Evolutionary conservation across 2,888 invertebrate genomes (phyloP).

Genomic region (Lasioglossum zephyrum): DNA sequence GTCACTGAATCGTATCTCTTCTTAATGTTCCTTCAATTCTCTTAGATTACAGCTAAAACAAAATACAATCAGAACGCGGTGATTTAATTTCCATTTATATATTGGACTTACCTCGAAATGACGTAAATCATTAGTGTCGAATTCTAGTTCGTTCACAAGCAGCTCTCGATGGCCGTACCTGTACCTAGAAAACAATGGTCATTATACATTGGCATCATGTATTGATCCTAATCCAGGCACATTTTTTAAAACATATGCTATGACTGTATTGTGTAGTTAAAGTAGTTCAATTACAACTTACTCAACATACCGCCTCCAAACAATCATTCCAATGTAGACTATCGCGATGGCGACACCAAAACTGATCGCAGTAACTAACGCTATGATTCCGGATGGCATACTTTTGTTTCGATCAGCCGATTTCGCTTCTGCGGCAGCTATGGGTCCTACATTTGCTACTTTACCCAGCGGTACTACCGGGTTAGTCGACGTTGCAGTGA

Average conservation of each 20-base stretch:
- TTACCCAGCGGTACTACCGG: slow-evolving; percentile 24
- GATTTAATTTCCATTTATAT: slow-evolving; percentile 12
- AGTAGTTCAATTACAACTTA: slow-evolving; percentile 73
- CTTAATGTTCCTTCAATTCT: slow-evolving; percentile 12
- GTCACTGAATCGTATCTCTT: slow-evolving; percentile 37
- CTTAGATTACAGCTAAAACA: slow-evolving; percentile 69
- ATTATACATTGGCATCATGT: no score
- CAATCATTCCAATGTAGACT: slow-evolving; percentile 82
- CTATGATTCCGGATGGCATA: slow-evolving; percentile 75
- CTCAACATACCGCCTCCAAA: slow-evolving; percentile 84
- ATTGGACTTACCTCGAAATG: slow-evolving; percentile 83
- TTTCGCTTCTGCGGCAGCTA: slow-evolving; percentile 9
- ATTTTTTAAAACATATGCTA: neutral
- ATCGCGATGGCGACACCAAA: slow-evolving; percentile 81
- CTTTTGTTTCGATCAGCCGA: slow-evolving; percentile 36
- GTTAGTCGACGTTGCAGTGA: slow-evolving; percentile 14
- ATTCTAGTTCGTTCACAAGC: slow-evolving; percentile 84
- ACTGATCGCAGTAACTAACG: slow-evolving; percentile 74
- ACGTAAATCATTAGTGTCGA: slow-evolving; percentile 83
- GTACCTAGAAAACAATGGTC: slow-evolving; percentile 66
- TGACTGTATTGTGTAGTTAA: neutral
- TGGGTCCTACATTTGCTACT: neutral
- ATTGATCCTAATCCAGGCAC: no score
- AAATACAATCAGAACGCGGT: slow-evolving; percentile 30
- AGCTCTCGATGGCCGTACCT: slow-evolving; percentile 84